phyloP scores from a whole-genome alignment of 2,113 vertebrate species.

The Anser brachyrhynchus region DNA sequence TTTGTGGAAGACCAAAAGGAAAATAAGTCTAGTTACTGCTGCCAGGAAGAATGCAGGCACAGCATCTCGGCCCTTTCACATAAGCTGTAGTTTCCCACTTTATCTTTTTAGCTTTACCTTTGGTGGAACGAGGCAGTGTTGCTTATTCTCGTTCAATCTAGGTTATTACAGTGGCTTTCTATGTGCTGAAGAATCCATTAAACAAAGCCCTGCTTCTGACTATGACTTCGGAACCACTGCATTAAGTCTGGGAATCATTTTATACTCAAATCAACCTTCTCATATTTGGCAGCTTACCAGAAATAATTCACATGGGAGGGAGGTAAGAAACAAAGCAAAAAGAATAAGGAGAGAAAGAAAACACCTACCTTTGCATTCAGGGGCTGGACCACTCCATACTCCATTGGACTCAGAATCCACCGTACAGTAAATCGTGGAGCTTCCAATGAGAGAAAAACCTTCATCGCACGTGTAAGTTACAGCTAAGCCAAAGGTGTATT shows the following conservation, averaged over 20 bases:
- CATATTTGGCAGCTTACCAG: rapidly evolving
- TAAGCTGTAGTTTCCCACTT: background rate
- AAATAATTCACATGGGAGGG: background rate
- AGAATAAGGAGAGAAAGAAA: background rate
- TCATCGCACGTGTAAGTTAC: constrained; percentile 37
- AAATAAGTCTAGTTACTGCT: background rate
- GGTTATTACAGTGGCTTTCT: background rate
- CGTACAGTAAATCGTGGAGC: background rate
- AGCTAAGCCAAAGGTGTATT: background rate
- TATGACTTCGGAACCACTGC: background rate
- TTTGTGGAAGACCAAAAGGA: background rate
- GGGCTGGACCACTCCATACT: constrained; percentile 44
- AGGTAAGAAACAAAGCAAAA: background rate
- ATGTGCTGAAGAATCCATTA: background rate
- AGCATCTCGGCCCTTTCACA: too few species aligned
- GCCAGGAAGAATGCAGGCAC: too few species aligned
- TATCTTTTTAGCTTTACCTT: too few species aligned
- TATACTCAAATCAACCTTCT: background rate
- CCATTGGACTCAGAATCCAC: background rate
- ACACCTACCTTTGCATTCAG: constrained; percentile 62
- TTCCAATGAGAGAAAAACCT: constrained; percentile 46
- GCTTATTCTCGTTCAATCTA: background rate
- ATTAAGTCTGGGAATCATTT: background rate
- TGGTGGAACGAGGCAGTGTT: background rate
- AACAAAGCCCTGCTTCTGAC: background rate